A percentile compares a stretch with the other conserved stretches of the same genome.
phyloP scores from a whole-genome alignment of 2,888 invertebrate genomes.

The Nemurella pictetii region DNA sequence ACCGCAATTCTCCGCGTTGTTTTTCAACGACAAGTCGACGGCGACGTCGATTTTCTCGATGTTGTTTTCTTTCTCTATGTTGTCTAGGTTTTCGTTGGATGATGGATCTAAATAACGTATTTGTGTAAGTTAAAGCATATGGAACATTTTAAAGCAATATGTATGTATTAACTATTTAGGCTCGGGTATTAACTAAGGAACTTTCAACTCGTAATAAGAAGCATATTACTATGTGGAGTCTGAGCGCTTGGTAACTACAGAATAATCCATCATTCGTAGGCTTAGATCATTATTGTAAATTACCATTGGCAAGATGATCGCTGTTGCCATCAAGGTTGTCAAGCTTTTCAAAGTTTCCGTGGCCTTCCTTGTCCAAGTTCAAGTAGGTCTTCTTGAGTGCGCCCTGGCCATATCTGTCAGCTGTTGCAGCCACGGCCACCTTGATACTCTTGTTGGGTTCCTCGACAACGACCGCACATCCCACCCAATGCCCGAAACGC shows the following conservation, averaged over 20 bases:
- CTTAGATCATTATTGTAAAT: no score
- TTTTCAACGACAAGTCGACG: conserved; percentile 32
- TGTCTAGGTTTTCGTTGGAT: not conserved
- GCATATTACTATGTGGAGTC: no score
- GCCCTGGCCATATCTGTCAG: not conserved
- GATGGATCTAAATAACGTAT: conserved; percentile 2
- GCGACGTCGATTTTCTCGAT: not conserved
- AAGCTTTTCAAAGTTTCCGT: conserved; percentile 16
- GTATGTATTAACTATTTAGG: no score
- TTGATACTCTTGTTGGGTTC: conserved; percentile 21
- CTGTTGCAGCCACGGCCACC: not conserved
- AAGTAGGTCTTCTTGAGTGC: not conserved
- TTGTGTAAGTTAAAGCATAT: no score
- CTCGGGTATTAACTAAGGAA: no score
- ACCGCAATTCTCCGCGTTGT: conserved; percentile 6
- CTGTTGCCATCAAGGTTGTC: not conserved
- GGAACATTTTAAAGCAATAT: no score
- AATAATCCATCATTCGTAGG: no score
- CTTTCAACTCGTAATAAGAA: no score
- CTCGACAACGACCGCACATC: conserved; percentile 52
- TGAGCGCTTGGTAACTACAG: no score
- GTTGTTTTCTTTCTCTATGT: not conserved
- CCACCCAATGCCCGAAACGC: conserved; percentile 54
- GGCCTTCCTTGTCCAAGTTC: not conserved
- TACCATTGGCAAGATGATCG: no score